These are phyloP conservation scores for Muscicapa striata DNA, from an alignment of 2,797 vertebrate species.

Conservation along the genomic window DNA sequence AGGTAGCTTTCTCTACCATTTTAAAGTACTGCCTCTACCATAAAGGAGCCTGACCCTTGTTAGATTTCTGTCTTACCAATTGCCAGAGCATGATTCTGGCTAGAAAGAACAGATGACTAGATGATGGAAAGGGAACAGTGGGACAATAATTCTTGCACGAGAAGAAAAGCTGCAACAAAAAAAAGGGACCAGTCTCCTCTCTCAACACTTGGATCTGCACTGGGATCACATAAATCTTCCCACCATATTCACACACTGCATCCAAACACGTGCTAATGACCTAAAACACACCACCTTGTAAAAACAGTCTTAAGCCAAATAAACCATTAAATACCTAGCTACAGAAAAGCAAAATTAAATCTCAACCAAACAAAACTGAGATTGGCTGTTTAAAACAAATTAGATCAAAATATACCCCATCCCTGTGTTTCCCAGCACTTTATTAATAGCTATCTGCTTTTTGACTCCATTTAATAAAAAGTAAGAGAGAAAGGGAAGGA, in stretches of 20 bases:
- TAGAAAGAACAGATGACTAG: not conserved
- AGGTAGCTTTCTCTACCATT: not conserved
- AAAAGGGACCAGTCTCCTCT: not conserved
- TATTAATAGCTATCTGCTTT: not conserved
- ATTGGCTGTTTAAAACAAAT: not conserved
- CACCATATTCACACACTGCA: not conserved
- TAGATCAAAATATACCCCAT: not conserved
- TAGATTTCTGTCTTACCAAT: not conserved
- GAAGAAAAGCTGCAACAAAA: not conserved
- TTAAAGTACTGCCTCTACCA: not conserved
- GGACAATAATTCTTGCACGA: not conserved
- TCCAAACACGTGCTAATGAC: fast-evolving
- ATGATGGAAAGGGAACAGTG: not conserved
- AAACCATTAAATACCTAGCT: not conserved
- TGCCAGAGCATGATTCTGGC: not conserved
- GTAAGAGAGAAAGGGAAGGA: not conserved
- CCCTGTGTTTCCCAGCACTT: not conserved
- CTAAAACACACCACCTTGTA: not conserved
- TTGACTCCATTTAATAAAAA: not conserved
- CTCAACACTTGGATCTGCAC: not conserved
- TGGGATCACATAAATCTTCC: not conserved
- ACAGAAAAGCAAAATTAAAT: not conserved
- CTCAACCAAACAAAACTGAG: not conserved
- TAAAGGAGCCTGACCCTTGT: not conserved
- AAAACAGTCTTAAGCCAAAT: not conserved